Evolutionary conservation across 1,140 invertebrate genomes (phyloP), one percentile per base, ranked within the genome.

Genomic region (Drosophila insularis): DNA sequence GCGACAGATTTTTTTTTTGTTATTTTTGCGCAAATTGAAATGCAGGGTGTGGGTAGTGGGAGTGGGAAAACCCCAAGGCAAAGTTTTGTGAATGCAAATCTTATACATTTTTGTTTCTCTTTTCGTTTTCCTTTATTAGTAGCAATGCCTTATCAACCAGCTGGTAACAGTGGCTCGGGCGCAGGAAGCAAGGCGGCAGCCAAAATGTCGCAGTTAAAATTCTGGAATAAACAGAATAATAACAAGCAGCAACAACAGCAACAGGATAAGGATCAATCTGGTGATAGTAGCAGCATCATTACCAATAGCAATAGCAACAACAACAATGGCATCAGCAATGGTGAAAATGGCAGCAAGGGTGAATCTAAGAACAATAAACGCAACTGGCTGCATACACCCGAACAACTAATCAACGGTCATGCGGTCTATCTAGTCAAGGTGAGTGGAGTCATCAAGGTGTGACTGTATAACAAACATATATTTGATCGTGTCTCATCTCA

Each of bases 341-440:
- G 92, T n/a, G 71, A 68, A 40, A 43, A 71, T 13, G 17, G 43
- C 43, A 50, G 43, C 43, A 86, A 86, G 40, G 70, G 69, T 35
- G 90, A 91, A 14, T 69, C 82, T 7, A 92, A 91, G 69, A 92
- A 90, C 64, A 91, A 91, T 23, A 93, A 93, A 77, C 93, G 96
- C 80, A 97, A 96, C 91, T 99, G 98, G 98, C 95, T 98, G 80
- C 98, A 99, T 93, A 95, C 97, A 67, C 96, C 98, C 32, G 98
- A 98, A 86, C 94, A 97, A n/a, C 93, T 99, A 5, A 95, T 97
- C 82, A 97, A 96, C 92, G 98, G 98, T 63, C 98, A 99, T 91
- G 97, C 99, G 74, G 97, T 97, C 40, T 99, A 99, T 94, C 95
- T 98, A 93, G 98, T 99, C 92, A 99, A 99, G 95, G 97, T 98